Evolutionary conservation across 2,888 invertebrate species (phyloP).

Genomic region (Nomada lathburiana): DNA sequence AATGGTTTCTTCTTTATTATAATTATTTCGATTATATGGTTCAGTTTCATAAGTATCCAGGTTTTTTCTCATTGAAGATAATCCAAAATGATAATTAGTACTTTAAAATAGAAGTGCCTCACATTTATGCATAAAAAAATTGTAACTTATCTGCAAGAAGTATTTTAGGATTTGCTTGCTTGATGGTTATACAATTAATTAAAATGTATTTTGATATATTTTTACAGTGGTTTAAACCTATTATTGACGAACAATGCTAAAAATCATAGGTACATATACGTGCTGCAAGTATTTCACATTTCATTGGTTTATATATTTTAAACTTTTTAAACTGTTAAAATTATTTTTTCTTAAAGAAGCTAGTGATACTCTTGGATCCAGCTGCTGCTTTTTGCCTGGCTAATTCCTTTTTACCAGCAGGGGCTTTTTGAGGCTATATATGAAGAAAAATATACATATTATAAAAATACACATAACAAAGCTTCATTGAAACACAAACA

Average conservation of each 20-base stretch:
- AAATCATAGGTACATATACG: conserved; percentile 28
- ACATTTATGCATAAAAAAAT: conserved; percentile 13
- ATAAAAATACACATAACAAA: background rate
- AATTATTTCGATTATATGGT: background rate
- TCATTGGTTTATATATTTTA: conserved; percentile 18
- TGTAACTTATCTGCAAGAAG: conserved; percentile 35
- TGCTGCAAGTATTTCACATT: conserved; percentile 39
- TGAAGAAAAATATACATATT: conserved; percentile 13
- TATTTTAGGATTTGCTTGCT: conserved; percentile 14
- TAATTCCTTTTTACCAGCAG: conserved; percentile 90
- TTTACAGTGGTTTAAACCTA: conserved; percentile 15
- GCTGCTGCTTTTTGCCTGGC: conserved; percentile 91
- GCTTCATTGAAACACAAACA: conserved; percentile 22
- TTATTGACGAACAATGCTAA: conserved; percentile 23
- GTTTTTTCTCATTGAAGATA: no score
- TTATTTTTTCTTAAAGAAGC: conserved; percentile 91
- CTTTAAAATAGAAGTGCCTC: conserved; percentile 28
- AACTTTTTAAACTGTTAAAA: conserved; percentile 24
- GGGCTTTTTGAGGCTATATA: conserved; percentile 84
- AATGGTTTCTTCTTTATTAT: background rate
- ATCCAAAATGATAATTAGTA: conserved; percentile 41
- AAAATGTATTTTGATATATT: conserved; percentile 18
- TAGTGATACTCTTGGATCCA: conserved; percentile 92
- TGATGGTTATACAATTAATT: background rate
- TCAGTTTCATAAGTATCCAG: no score